Conservation (phyloP, 1,140 invertebrate species). For the Octopus sinensis region DNA sequence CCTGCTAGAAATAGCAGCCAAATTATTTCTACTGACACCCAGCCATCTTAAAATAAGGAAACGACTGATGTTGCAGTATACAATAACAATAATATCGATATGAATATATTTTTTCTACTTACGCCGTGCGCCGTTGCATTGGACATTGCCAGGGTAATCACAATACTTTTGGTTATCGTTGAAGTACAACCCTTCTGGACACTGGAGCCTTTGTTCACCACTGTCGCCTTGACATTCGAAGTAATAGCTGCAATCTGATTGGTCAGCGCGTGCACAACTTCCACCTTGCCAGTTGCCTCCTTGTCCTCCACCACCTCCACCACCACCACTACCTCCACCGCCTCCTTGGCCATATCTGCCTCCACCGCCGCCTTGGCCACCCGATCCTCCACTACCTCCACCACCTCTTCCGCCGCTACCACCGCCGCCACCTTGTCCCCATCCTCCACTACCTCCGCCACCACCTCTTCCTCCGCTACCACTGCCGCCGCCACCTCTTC, state of each 20-base stretch:
- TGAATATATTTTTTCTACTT: background rate
- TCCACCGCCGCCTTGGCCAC: background rate
- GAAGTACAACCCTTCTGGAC: slow-evolving; percentile 1
- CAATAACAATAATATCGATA: no score
- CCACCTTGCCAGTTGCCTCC: background rate
- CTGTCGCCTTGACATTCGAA: background rate
- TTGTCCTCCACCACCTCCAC: background rate
- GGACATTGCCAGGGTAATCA: background rate
- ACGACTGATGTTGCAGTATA: no score
- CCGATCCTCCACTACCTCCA: background rate
- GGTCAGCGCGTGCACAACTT: background rate
- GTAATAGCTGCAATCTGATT: background rate
- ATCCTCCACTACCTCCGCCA: background rate
- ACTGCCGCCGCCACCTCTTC: background rate
- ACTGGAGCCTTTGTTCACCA: background rate
- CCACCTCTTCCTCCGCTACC: background rate
- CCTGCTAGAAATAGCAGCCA: no score
- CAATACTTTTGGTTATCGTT: background rate
- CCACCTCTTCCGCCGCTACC: background rate
- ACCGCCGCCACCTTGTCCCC: background rate
- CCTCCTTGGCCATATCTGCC: background rate
- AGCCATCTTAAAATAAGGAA: no score
- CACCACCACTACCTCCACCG: background rate
- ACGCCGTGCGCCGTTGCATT: background rate
- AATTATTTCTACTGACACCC: no score